A percentile compares a stretch with the other conserved stretches of the same genome.
Evolutionary conservation across 1,140 invertebrate genomes (phyloP).

Genomic region (Bicyclus anynana): DNA sequence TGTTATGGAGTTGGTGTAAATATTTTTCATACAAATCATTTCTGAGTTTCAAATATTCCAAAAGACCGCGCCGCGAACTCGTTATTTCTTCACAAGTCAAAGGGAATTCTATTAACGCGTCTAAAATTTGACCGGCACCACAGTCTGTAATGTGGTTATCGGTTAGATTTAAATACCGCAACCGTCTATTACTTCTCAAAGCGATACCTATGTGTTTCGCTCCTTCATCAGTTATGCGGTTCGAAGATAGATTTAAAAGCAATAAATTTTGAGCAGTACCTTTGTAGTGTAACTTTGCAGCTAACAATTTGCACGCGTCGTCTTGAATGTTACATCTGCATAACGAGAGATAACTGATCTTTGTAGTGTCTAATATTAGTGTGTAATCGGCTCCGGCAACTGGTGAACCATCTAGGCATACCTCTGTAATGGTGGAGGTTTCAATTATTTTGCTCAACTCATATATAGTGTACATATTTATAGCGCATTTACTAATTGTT

Average conservation of each 20-base stretch:
- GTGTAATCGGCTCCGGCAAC: slow-evolving; percentile 32
- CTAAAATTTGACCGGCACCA: slow-evolving; percentile 35
- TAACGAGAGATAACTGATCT: slow-evolving; percentile 35
- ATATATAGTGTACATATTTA: slow-evolving; percentile 33
- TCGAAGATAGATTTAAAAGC: slow-evolving; percentile 48
- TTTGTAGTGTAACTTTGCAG: slow-evolving; percentile 30
- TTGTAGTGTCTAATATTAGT: slow-evolving; percentile 28
- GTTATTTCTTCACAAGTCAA: slow-evolving; percentile 37
- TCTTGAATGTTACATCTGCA: slow-evolving; percentile 45
- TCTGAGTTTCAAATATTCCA: slow-evolving; percentile 39
- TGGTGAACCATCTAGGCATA: slow-evolving; percentile 37
- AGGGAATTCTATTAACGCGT: slow-evolving; percentile 42
- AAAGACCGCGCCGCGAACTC: slow-evolving; percentile 19
- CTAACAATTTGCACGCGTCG: slow-evolving; percentile 34
- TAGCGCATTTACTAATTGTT: slow-evolving; percentile 27
- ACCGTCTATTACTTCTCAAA: slow-evolving; percentile 48
- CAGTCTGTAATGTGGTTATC: slow-evolving; percentile 48
- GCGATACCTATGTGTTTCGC: slow-evolving; percentile 37
- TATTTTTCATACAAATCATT: slow-evolving; percentile 26
- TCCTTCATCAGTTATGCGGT: slow-evolving; percentile 46
- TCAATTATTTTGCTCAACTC: slow-evolving; percentile 40
- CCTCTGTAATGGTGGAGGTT: slow-evolving; percentile 34
- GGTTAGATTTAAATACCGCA: slow-evolving; percentile 54
- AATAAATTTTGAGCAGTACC: slow-evolving; percentile 33
- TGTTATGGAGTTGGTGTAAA: slow-evolving; percentile 22